Conservation (phyloP, 1,140 invertebrate species). For the Radopholus similis region DNA sequence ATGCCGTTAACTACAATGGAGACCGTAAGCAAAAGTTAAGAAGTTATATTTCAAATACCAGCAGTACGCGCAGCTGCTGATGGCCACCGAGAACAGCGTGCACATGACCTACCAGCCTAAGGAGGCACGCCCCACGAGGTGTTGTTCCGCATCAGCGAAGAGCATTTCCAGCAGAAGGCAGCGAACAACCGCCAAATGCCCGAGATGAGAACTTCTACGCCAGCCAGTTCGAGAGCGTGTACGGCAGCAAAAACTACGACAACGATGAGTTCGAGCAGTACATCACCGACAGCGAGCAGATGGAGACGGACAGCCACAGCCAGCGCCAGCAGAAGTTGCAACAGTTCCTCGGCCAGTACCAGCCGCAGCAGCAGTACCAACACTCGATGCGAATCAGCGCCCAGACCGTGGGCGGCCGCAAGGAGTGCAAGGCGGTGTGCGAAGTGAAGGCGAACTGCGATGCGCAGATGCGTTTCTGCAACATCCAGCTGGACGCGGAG, state of each 20-base stretch:
- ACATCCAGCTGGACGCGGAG: conserved; percentile 20
- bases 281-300: conserved; percentile 13
- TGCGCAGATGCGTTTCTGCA: conserved; percentile 22
- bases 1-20: too few species aligned
- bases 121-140: conserved; percentile 21
- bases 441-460: conserved; percentile 32
- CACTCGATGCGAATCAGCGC: conserved; percentile 20
- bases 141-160: conserved; percentile 3
- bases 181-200: background rate
- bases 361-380: conserved; percentile 24
- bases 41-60: too few species aligned
- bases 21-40: too few species aligned
- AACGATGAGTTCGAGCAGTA: conserved; percentile 5
- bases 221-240: conserved; percentile 9
- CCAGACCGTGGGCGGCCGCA: conserved; percentile 15
- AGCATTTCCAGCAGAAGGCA: conserved; percentile 26
- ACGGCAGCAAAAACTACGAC: background rate
- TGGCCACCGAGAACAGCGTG: conserved; percentile 37
- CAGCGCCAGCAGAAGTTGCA: conserved; percentile 16
- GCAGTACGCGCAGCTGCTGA: conserved; percentile 32
- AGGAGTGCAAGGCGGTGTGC: conserved; percentile 4
- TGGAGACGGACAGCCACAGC: conserved; percentile 19
- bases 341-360: conserved; percentile 12
- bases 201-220: conserved; percentile 27
- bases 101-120: conserved; percentile 34